A percentile compares a stretch with the other conserved stretches of the same genome.
These are phyloP conservation scores for Pogonomyrmex barbatus DNA, from an alignment of 1,140 invertebrate species.

Conservation along the genomic window DNA sequence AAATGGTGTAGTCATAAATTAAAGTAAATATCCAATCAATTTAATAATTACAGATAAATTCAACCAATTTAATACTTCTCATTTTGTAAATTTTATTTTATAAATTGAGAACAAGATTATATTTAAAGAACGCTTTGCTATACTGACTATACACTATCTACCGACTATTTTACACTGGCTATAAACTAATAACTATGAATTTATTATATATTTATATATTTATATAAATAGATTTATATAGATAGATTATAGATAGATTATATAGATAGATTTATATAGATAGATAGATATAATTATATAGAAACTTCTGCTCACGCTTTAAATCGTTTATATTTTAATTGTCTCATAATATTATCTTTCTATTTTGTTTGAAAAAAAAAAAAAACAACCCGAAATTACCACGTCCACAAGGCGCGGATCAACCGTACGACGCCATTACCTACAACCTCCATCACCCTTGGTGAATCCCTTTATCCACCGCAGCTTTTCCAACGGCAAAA, in stretches of 20 bases:
- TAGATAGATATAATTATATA: no score
- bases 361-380: neutral
- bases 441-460: constrained; percentile 39
- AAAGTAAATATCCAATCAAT: neutral
- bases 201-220: neutral
- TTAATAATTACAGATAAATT: neutral
- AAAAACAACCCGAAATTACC: constrained; percentile 38
- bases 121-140: neutral
- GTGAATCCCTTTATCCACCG: constrained; percentile 53
- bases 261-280: no score
- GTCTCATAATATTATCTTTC: neutral
- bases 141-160: no score
- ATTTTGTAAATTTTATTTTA: neutral
- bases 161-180: no score
- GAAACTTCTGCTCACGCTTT: neutral
- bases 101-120: neutral
- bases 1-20: no score
- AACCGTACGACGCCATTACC: constrained; percentile 33
- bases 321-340: neutral
- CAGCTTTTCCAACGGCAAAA: constrained; percentile 42
- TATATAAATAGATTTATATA: no score
- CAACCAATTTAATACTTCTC: neutral
- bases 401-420: constrained; percentile 24
- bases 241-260: no score
- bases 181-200: no score